Base-by-base conservation (phyloP, 2,797 vertebrate species). In the Hipposideros larvatus region DNA sequence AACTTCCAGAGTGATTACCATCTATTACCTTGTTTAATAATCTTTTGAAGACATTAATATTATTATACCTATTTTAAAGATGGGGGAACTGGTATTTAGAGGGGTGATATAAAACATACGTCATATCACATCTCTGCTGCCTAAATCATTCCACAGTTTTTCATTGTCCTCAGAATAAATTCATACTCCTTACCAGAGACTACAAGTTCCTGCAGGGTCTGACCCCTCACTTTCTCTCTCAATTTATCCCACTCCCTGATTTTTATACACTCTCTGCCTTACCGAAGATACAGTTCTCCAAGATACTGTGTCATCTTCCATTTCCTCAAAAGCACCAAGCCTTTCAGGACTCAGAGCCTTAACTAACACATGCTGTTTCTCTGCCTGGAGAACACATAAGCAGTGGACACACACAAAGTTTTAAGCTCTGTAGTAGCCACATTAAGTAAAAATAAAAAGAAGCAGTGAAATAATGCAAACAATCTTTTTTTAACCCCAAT, bases 111-210 rank as follows among this genome's bases (percentile, higher is more conserved):
- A 80, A 92, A 86, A 59, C 14, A 94, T 19, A 4, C 10, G 79
- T 77, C 61, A 51, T 4, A 24, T 95, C 43, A 66, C 16, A 89
- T 73, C 28, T 92, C 9, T 77, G 28, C n/a, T 71, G 21, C 15
- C 89, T 75, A 66, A 88, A 66, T 1, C 10, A 22, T 82, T 88
- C 31, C 51, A 59, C 28, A 21, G 7, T n/a, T 63, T 92, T 37
- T 84, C 71, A 75, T 31, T 84, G 14, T 87, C 87, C 65, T 83
- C 89, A 87, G 31, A 92, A 79, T 65, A 91, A 82, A 83, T 73
- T 48, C 34, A 74, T 57, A 51, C 9, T 55, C 37, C 24, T 83
- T 94, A 11, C 15, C 28, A 63, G 21, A 68, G 24, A 59, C 15
- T 51, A 0, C 11, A 65, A 26, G 4, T n/a, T 63, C n/a, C 70